phyloP scores from a whole-genome alignment of 2,113 vertebrate species.

The Grallaria varia region DNA sequence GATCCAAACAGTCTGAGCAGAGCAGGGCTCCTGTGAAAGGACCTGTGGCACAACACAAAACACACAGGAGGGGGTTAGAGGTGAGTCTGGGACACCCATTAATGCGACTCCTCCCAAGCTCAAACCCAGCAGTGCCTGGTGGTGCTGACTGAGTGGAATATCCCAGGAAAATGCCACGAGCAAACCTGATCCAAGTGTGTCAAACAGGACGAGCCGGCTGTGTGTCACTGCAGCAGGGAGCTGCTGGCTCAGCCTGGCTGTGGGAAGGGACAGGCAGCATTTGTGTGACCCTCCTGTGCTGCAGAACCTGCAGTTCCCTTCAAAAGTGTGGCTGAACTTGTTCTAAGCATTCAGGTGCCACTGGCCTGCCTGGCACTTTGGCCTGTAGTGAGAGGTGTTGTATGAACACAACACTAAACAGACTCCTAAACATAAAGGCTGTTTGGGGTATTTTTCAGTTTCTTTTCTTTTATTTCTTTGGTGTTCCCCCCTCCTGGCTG shows the following conservation, averaged over 20 bases:
- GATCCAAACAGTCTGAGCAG: neutral
- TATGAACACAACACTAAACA: neutral
- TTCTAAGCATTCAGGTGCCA: neutral
- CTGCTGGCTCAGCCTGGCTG: neutral
- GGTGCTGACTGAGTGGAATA: neutral
- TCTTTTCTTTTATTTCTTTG: neutral
- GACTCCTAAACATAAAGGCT: neutral
- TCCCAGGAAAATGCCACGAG: neutral
- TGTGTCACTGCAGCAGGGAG: neutral
- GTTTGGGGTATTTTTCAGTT: neutral
- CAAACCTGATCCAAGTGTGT: neutral
- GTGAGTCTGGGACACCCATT: neutral
- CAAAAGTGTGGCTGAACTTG: neutral
- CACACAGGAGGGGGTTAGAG: neutral
- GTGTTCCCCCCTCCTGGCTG: neutral
- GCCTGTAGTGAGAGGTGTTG: neutral
- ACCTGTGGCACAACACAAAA: neutral
- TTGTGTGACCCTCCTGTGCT: neutral
- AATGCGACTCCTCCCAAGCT: neutral
- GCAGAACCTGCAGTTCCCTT: neutral
- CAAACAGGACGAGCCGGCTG: slow-evolving; percentile 29
- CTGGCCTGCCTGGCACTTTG: neutral
- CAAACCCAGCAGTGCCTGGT: neutral
- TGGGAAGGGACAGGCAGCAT: neutral
- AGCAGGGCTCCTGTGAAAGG: neutral